A percentile compares a stretch with the other conserved stretches of the same genome.
Conservation (phyloP, 2,797 vertebrate species). For the Parambassis ranga region DNA sequence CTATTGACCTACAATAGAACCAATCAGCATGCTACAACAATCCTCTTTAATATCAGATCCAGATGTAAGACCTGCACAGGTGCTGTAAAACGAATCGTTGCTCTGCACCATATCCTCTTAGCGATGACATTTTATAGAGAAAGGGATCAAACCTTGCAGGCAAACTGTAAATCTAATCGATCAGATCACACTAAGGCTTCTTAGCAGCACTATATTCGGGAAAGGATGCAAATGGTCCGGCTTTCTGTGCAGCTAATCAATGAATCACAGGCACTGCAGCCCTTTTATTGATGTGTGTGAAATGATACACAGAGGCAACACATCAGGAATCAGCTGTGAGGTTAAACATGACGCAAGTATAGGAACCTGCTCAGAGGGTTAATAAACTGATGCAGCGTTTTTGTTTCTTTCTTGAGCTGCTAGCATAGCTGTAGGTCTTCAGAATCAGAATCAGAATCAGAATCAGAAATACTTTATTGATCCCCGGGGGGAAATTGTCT, state of each 20-base stretch:
- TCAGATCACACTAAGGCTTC: constrained; percentile 10
- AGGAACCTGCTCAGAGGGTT: too few species aligned
- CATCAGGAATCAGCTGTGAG: not conserved
- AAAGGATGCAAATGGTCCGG: not conserved
- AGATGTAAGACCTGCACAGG: constrained; percentile 4
- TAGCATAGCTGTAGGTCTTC: too few species aligned
- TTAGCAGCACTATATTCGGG: constrained; percentile 8
- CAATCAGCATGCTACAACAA: not conserved
- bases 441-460: too few species aligned
- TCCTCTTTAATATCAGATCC: constrained; percentile 7
- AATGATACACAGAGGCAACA: not conserved
- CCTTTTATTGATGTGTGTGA: constrained; percentile 2
- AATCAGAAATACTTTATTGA: too few species aligned
- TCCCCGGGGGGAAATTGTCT: too few species aligned
- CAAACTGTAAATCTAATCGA: constrained; percentile 26
- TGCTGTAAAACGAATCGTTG: constrained; percentile 29
- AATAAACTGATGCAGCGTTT: too few species aligned
- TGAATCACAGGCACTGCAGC: not conserved
- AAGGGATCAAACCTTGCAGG: constrained; percentile 4
- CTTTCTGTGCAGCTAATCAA: constrained; percentile 3
- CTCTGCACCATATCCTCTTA: constrained; percentile 12
- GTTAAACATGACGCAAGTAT: not conserved
- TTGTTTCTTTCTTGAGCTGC: too few species aligned
- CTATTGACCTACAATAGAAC: not conserved
- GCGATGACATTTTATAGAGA: constrained; percentile 21